Evolutionary conservation across 2,113 vertebrate genomes (phyloP).

Genomic region (Cavia aperea): DNA sequence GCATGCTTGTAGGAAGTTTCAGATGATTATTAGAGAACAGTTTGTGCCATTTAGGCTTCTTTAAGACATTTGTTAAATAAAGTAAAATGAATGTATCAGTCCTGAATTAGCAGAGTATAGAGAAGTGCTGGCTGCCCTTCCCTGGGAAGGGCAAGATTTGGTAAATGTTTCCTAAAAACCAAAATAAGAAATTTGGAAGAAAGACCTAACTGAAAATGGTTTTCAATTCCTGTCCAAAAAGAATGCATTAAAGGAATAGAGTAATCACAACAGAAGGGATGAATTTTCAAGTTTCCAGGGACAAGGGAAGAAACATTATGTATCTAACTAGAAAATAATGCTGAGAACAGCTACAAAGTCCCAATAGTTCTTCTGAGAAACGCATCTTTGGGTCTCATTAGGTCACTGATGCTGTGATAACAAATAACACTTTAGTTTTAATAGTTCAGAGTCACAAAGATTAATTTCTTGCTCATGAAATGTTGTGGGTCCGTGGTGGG

Average conservation of each 20-base stretch:
- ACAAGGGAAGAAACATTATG: not conserved
- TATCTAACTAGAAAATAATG: not conserved
- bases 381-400: not conserved
- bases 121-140: not conserved
- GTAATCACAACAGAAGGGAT: not conserved
- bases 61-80: not conserved
- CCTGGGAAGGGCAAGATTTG: not conserved
- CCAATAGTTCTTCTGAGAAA: not conserved
- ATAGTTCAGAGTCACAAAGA: not conserved
- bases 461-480: not conserved
- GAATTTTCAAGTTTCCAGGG: not conserved
- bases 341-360: not conserved
- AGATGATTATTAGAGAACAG: not conserved
- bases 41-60: not conserved
- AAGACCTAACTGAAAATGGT: not conserved
- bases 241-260: not conserved
- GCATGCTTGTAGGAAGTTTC: not conserved
- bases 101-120: not conserved
- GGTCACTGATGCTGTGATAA: not conserved
- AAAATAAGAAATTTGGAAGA: not conserved
- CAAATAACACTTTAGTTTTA: not conserved
- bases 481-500: not conserved
- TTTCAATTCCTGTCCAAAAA: not conserved
- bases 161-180: not conserved
- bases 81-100: slow-evolving; percentile 5